Evolutionary conservation across 1,140 invertebrate species (phyloP).

Genomic region (Aethina tumida): DNA sequence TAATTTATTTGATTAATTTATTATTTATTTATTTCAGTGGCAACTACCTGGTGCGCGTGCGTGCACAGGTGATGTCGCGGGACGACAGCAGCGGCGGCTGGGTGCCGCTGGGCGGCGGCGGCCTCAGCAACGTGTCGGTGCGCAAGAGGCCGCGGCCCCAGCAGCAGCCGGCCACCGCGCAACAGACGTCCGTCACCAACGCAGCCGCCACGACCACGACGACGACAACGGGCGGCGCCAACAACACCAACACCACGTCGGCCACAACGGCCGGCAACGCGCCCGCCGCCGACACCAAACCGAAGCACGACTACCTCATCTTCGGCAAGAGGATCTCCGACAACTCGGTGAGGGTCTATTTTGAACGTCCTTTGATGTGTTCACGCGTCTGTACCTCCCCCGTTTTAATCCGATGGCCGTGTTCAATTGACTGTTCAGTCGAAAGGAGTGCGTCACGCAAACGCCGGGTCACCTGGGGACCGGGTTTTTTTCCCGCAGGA

Average conservation of each 20-base stretch:
- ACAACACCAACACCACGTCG: conserved; percentile 19
- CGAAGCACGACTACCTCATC: conserved; percentile 78
- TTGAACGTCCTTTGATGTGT: background rate
- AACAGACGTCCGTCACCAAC: conserved; percentile 26
- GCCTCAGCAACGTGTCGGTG: conserved; percentile 85
- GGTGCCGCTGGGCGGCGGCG: conserved; percentile 88
- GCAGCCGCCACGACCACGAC: conserved; percentile 57
- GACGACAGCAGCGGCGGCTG: conserved; percentile 94
- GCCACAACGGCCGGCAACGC: conserved; percentile 22
- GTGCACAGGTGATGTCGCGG: conserved; percentile 95
- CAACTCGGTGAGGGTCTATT: conserved; percentile 62
- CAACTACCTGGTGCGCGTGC: conserved; percentile 87
- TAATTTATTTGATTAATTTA: too few species aligned
- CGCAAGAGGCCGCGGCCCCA: conserved; percentile 53
- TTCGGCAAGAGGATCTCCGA: conserved; percentile 85
- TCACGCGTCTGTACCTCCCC: too few species aligned
- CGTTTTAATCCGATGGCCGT: too few species aligned
- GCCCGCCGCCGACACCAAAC: conserved; percentile 34
- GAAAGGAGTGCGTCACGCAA: too few species aligned
- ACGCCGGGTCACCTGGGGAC: too few species aligned
- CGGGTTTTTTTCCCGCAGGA: background rate
- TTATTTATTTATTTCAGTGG: conserved; percentile 66
- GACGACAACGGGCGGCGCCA: conserved; percentile 56
- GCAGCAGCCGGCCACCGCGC: conserved; percentile 22
- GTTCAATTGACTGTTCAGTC: too few species aligned